phyloP scores from a whole-genome alignment of 2,113 vertebrate genomes.

The Planiliza haematocheilus region DNA sequence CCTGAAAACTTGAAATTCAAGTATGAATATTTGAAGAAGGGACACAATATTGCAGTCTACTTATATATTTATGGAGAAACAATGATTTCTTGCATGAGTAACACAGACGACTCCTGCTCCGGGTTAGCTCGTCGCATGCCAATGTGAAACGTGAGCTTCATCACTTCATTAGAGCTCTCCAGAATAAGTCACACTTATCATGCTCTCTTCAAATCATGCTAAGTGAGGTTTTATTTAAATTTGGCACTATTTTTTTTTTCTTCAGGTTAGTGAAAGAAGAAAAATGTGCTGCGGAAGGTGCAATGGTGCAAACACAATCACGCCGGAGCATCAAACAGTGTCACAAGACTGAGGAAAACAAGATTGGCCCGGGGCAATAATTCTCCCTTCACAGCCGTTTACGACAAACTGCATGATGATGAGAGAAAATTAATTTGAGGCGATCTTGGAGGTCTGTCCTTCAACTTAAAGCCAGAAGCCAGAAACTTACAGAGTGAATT shows the following conservation, averaged over 20 bases:
- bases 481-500: neutral
- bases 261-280: conserved; percentile 35
- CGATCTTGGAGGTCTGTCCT: conserved; percentile 52
- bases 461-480: conserved; percentile 29
- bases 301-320: conserved; percentile 34
- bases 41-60: too few species aligned
- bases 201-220: neutral
- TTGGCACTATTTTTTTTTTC: conserved; percentile 39
- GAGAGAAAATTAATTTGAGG: conserved; percentile 41
- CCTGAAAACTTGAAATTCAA: neutral
- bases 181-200: neutral
- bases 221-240: conserved; percentile 17
- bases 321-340: conserved; percentile 39
- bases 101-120: neutral
- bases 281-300: neutral
- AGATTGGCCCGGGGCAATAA: conserved; percentile 51
- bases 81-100: neutral
- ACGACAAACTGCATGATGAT: conserved; percentile 49
- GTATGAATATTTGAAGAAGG: neutral
- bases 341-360: conserved; percentile 53
- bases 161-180: neutral
- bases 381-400: conserved; percentile 58
- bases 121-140: too few species aligned
- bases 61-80: too few species aligned
- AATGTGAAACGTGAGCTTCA: neutral